Evolutionary conservation across 2,888 invertebrate species (phyloP).

Genomic region (Catocala nupta): DNA sequence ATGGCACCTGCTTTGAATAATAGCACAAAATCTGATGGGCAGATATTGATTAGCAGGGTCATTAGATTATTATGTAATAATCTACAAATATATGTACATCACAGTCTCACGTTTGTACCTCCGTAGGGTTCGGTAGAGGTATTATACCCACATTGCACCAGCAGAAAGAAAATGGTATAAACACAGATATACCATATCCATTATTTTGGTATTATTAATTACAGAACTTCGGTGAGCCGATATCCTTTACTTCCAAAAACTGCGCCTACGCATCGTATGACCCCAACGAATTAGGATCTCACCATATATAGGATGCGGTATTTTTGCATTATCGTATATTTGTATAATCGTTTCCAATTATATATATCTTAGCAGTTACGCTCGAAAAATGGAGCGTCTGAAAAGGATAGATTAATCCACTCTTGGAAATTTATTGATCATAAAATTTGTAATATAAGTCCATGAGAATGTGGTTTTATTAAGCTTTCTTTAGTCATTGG

Average conservation of each 20-base stretch:
- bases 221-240: slow-evolving; percentile 17
- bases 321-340: slow-evolving; percentile 50
- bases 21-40: too few species aligned
- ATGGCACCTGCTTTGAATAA: too few species aligned
- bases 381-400: neutral
- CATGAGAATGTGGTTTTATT: neutral
- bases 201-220: slow-evolving; percentile 4
- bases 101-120: too few species aligned
- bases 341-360: neutral
- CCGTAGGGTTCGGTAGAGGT: too few species aligned
- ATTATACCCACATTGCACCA: too few species aligned
- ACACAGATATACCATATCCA: slow-evolving; percentile 21
- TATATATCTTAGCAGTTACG: slow-evolving; percentile 22
- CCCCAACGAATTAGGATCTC: slow-evolving; percentile 61
- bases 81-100: too few species aligned
- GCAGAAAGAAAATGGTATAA: too few species aligned
- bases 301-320: slow-evolving; percentile 66
- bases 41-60: too few species aligned
- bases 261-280: slow-evolving; percentile 65
- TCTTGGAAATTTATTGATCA: slow-evolving; percentile 1
- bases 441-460: neutral
- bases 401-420: neutral
- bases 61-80: too few species aligned
- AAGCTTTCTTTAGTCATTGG: too few species aligned
- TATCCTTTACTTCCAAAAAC: slow-evolving; percentile 60